A percentile compares a stretch with the other conserved stretches of the same genome.
These are phyloP conservation scores for Xylocampa areola DNA, from an alignment of 2,888 invertebrate genomes.

Conservation along the genomic window DNA sequence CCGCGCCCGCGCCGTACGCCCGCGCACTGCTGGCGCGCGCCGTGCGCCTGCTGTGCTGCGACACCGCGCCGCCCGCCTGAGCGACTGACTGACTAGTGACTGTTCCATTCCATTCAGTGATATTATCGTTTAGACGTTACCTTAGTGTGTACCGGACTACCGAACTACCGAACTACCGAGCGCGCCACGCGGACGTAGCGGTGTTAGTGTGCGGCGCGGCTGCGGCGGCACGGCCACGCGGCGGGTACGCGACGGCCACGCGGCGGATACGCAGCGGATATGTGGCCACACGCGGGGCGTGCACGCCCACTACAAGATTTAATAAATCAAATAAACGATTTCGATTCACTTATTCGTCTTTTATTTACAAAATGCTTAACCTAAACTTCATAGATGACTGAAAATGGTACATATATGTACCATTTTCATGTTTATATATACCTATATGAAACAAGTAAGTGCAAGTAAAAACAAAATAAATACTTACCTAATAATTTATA, in stretches of 20 bases:
- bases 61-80: constrained; percentile 69
- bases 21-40: constrained; percentile 50
- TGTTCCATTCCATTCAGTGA: constrained; percentile 82
- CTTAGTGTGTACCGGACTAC: constrained; percentile 54
- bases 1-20: constrained; percentile 9
- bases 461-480: too few relatives aligned
- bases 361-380: constrained; percentile 36
- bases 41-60: constrained; percentile 87
- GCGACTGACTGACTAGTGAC: constrained; percentile 63
- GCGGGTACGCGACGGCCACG: constrained; percentile 27
- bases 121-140: constrained; percentile 67
- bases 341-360: constrained; percentile 55
- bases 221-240: background rate
- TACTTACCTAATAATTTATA: too few relatives aligned
- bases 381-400: too few relatives aligned
- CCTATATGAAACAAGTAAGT: too few relatives aligned
- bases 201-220: constrained; percentile 39
- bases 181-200: constrained; percentile 35
- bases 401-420: too few relatives aligned
- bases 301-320: constrained; percentile 61
- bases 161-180: too few relatives aligned
- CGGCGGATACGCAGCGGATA: constrained; percentile 31
- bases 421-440: too few relatives aligned
- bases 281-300: constrained; percentile 49
- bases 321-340: constrained; percentile 78